phyloP scores from a whole-genome alignment of 2,113 vertebrate species.

The Tychaedon coryphoeus region DNA sequence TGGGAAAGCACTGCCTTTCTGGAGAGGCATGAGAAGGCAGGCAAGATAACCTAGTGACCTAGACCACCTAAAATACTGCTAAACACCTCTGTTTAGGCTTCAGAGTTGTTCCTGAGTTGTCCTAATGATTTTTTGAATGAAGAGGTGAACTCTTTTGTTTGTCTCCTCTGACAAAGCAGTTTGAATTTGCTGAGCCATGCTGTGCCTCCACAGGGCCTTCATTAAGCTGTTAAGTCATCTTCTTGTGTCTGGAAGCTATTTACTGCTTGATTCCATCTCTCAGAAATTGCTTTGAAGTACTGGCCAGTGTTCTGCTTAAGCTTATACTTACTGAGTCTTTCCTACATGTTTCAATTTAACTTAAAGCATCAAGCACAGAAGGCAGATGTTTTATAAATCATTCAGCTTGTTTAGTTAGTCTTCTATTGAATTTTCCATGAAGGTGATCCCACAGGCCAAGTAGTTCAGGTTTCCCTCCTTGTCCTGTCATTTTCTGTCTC shows the following conservation, averaged over 20 bases:
- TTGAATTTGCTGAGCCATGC: slow-evolving; percentile 6
- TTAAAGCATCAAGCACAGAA: background rate
- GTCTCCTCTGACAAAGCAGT: background rate
- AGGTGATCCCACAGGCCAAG: background rate
- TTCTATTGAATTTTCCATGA: background rate
- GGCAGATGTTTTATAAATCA: background rate
- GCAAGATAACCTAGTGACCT: background rate
- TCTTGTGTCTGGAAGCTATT: background rate
- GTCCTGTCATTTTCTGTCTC: background rate
- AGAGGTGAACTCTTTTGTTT: background rate
- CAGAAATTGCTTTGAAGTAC: slow-evolving; percentile 13
- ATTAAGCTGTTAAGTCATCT: background rate
- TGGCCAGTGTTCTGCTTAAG: background rate
- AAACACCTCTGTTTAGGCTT: background rate
- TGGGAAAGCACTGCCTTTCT: background rate
- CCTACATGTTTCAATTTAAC: background rate
- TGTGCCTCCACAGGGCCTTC: background rate
- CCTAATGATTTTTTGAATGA: background rate
- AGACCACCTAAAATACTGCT: background rate
- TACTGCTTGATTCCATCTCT: background rate
- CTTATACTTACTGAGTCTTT: background rate
- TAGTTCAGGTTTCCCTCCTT: background rate
- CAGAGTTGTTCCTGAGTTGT: background rate
- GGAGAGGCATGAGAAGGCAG: background rate
- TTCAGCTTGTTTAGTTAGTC: background rate